These are phyloP conservation scores for Centropus unirufus DNA, from an alignment of 2,113 vertebrate genomes.

Conservation along the genomic window DNA sequence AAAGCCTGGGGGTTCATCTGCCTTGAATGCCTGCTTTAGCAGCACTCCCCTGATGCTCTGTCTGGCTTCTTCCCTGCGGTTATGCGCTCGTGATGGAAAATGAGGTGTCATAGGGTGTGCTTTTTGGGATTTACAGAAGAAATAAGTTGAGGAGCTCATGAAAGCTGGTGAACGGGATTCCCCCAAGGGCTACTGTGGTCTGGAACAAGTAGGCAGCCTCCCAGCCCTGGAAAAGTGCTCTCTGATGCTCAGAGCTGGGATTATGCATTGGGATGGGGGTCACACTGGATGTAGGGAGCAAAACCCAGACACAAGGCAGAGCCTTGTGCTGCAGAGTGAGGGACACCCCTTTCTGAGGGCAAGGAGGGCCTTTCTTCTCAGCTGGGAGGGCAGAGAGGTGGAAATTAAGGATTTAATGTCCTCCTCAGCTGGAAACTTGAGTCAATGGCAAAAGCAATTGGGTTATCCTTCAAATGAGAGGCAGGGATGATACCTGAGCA, in stretches of 20 bases:
- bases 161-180: neutral
- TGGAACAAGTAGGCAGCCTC: neutral
- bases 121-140: neutral
- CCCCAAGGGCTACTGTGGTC: neutral
- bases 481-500: neutral
- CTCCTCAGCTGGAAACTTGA: neutral
- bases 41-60: fast-evolving
- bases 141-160: neutral
- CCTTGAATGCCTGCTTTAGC: neutral
- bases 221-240: neutral
- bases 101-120: neutral
- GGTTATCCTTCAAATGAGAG: neutral
- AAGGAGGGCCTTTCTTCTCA: neutral
- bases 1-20: neutral
- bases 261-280: neutral
- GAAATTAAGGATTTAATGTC: neutral
- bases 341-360: no score
- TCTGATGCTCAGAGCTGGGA: neutral
- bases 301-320: neutral
- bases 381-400: neutral
- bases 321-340: fast-evolving
- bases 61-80: fast-evolving
- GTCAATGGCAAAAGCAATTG: neutral
- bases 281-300: neutral
- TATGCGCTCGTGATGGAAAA: neutral